Evolutionary conservation across 1,140 invertebrate genomes (phyloP).

Genomic region (Zaprionus davidi): DNA sequence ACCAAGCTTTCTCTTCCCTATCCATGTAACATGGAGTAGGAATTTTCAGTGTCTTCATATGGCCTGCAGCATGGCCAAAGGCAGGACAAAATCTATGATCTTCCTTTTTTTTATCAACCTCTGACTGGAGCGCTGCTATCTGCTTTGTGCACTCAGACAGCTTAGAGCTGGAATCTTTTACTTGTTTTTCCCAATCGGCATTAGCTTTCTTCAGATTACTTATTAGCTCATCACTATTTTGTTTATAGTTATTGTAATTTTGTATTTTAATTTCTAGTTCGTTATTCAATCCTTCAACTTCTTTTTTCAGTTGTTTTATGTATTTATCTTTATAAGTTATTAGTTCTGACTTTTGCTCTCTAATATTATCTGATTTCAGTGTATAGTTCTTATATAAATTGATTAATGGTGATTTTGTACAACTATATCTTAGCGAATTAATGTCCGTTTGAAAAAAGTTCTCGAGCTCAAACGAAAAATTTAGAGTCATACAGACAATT

Average conservation of each 20-base stretch:
- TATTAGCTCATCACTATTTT: not conserved
- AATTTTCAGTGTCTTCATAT: not conserved
- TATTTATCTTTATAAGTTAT: not conserved
- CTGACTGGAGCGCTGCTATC: not conserved
- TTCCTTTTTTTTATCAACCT: not conserved
- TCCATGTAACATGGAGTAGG: slow-evolving; percentile 6
- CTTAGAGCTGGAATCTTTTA: not conserved
- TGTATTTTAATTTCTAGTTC: not conserved
- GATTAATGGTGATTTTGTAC: too few species aligned
- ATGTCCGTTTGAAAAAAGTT: too few species aligned
- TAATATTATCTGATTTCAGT: not conserved
- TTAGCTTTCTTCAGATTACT: not conserved
- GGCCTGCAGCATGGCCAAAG: not conserved
- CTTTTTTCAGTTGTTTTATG: not conserved
- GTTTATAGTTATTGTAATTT: not conserved
- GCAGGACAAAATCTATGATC: not conserved
- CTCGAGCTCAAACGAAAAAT: not conserved
- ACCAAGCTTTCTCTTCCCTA: not conserved
- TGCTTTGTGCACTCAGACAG: not conserved
- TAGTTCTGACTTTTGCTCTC: not conserved
- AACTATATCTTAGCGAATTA: too few species aligned
- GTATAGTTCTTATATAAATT: too few species aligned
- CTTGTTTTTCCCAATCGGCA: not conserved
- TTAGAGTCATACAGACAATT: not conserved
- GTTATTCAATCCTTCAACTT: not conserved